A percentile compares a stretch with the other conserved stretches of the same genome.
phyloP scores from a whole-genome alignment of 2,797 vertebrate species.

The Podarcis lilfordi region DNA sequence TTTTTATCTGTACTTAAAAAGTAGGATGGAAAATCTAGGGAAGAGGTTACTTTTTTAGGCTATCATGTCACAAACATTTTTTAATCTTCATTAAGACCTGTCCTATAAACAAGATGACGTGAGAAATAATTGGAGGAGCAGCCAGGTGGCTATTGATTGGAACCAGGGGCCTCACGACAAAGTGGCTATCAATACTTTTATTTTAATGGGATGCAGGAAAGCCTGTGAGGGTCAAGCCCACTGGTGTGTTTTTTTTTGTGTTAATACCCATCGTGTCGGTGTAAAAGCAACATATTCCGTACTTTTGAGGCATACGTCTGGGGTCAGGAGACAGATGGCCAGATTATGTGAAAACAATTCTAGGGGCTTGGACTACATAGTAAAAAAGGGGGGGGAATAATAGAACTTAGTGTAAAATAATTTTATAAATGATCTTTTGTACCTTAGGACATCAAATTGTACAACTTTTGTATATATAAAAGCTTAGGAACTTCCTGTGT shows the following conservation, averaged over 20 bases:
- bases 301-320: conserved; percentile 74
- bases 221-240: conserved; percentile 73
- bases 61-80: conserved; percentile 79
- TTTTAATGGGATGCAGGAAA: conserved; percentile 75
- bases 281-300: conserved; percentile 74
- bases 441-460: conserved; percentile 99
- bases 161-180: conserved; percentile 63
- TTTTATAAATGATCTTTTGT: conserved; percentile 99
- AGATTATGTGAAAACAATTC: conserved; percentile 91
- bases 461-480: conserved; percentile 99
- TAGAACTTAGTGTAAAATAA: conserved; percentile 94
- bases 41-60: conserved; percentile 77
- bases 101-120: conserved; percentile 74
- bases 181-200: conserved; percentile 71
- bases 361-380: conserved; percentile 91
- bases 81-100: conserved; percentile 57
- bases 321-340: conserved; percentile 83
- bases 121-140: conserved; percentile 55
- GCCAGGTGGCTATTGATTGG: conserved; percentile 65
- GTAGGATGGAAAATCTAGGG: conserved; percentile 81
- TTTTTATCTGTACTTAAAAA: conserved; percentile 81
- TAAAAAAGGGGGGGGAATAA: conserved; percentile 77
- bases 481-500: conserved; percentile 95
- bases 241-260: conserved; percentile 63
- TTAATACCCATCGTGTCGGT: conserved; percentile 76